phyloP scores from a whole-genome alignment of 2,797 vertebrate species.

The Iguana delicatissima region DNA sequence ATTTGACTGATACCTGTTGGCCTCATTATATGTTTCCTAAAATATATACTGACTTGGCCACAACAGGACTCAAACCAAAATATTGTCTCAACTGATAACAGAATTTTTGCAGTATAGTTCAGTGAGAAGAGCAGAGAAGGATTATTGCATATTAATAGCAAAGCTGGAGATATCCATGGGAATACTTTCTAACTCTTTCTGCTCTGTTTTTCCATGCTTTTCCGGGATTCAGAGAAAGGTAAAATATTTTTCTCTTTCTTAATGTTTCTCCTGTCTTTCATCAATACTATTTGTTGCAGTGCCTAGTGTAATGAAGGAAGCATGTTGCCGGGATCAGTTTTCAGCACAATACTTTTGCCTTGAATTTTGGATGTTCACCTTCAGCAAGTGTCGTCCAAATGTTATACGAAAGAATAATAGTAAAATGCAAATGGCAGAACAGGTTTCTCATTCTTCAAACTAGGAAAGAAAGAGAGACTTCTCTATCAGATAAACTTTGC shows the following conservation, averaged over 20 bases:
- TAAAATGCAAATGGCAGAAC: not conserved
- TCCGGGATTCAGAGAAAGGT: constrained; percentile 88
- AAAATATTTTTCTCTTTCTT: constrained; percentile 72
- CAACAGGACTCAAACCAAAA: constrained; percentile 63
- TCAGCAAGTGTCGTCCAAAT: not conserved
- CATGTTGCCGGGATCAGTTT: accelerated
- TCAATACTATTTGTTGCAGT: constrained; percentile 17
- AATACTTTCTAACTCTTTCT: constrained; percentile 78
- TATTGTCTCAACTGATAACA: constrained; percentile 30
- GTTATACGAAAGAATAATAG: not conserved
- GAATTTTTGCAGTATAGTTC: constrained; percentile 43
- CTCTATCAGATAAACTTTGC: not conserved
- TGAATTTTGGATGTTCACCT: not conserved
- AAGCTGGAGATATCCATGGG: constrained; percentile 48
- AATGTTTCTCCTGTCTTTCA: constrained; percentile 53
- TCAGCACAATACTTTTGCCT: not conserved
- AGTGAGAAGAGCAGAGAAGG: constrained; percentile 28
- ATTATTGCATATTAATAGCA: not conserved
- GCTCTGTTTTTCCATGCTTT: constrained; percentile 82
- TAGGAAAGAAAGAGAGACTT: not conserved
- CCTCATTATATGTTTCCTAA: constrained; percentile 71
- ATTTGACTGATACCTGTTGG: constrained; percentile 77
- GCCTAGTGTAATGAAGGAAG: constrained; percentile 39
- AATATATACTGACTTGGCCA: constrained; percentile 72
- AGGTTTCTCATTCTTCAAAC: not conserved